phyloP scores from a whole-genome alignment of 2,797 vertebrate genomes.

The Chelmon rostratus region DNA sequence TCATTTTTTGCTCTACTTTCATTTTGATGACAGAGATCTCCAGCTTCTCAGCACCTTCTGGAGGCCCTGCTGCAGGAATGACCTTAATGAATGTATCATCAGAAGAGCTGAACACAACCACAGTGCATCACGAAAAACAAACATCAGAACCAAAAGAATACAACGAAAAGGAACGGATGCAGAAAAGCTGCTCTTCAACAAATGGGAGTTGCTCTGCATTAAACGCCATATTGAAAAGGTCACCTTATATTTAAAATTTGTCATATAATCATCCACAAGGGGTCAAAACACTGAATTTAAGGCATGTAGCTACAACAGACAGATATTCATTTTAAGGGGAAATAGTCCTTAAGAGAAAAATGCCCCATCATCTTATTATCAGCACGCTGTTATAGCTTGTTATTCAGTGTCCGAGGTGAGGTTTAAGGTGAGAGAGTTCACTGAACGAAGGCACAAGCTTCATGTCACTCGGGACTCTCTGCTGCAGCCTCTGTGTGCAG shows the following conservation, averaged over 20 bases:
- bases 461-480: constrained; percentile 12
- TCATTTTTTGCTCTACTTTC: neutral
- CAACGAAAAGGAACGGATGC: neutral
- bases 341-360: neutral
- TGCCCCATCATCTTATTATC: neutral
- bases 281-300: constrained; percentile 1
- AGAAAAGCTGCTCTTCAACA: neutral
- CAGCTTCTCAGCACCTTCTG: constrained; percentile 24
- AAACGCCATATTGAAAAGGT: constrained; percentile 4
- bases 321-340: neutral
- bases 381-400: neutral
- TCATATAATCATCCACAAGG: neutral
- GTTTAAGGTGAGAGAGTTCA: neutral
- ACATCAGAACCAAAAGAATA: constrained; percentile 8
- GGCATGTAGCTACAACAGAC: too few relatives aligned
- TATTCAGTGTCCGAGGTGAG: neutral
- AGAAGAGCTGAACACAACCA: constrained; percentile 4
- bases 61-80: neutral
- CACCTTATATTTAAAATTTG: neutral
- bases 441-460: constrained; percentile 3
- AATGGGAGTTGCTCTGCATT: neutral
- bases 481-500: constrained; percentile 16
- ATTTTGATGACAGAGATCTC: constrained; percentile 28
- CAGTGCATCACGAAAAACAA: constrained; percentile 8
- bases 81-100: neutral